phyloP scores from a whole-genome alignment of 1,140 invertebrate genomes.

The Micrasema minimum region DNA sequence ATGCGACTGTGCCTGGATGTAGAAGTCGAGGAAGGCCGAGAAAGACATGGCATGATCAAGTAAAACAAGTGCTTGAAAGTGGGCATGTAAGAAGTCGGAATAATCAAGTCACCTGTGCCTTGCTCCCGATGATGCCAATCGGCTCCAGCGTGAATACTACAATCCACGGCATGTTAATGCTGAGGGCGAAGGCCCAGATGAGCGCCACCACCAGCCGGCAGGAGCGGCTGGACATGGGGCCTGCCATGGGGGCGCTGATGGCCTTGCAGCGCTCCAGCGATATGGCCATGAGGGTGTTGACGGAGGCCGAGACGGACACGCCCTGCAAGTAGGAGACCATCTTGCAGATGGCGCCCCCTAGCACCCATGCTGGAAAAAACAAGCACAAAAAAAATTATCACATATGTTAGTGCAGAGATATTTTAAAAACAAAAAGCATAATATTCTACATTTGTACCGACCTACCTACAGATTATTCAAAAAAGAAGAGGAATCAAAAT shows the following conservation, averaged over 20 bases:
- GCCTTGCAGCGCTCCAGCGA: constrained; percentile 71
- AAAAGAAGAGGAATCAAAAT: no score
- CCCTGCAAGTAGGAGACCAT: constrained; percentile 73
- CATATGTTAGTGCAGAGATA: no score
- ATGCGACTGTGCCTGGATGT: no score
- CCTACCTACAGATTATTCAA: no score
- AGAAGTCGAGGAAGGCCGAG: no score
- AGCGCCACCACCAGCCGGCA: constrained; percentile 63
- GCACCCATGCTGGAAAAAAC: constrained; percentile 69
- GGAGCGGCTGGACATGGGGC: constrained; percentile 65
- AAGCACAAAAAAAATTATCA: no score
- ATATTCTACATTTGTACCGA: no score
- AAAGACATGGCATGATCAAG: no score
- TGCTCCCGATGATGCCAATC: constrained; percentile 55
- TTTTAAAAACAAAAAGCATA: no score
- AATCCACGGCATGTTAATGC: constrained; percentile 71
- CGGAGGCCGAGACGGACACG: constrained; percentile 72
- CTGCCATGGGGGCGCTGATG: constrained; percentile 69
- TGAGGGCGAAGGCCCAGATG: constrained; percentile 69
- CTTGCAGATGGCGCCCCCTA: constrained; percentile 72
- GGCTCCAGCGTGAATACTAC: constrained; percentile 65
- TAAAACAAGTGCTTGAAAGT: no score
- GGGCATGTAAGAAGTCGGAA: no score
- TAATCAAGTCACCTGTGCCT: constrained; percentile 57
- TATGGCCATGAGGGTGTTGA: constrained; percentile 73